Evolutionary conservation across 2,113 vertebrate genomes (phyloP), one percentile per base, ranked within the genome.

Genomic region (Gymnorhina tibicen): DNA sequence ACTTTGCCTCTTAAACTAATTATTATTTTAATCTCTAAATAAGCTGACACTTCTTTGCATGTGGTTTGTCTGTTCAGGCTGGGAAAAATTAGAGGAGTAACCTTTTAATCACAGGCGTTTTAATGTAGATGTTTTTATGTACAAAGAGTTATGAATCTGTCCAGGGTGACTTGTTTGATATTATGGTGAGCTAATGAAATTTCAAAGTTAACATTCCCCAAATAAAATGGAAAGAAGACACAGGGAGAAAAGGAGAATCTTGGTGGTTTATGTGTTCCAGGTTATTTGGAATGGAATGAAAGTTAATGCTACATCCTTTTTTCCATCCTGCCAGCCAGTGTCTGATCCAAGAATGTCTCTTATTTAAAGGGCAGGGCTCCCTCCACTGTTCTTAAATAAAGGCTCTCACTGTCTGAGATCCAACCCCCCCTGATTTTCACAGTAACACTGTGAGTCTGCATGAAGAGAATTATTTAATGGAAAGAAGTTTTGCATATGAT

Each of bases 311-410:
- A 67, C 92, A 90, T 97, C 85, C 83, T 92, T 93, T 94, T 96
- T 97, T 97, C 91, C 87, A 85, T 95, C 88, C 78, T 98, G 87
- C 87, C 96, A 94, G 93, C 92, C 95, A 98, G 95, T 96, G 89
- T 95, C 93, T 97, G 92, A 96, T 97, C 95, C 97, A 96, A 95
- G 96, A 96, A 97, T 94, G 96, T 97, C 97, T 98, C 90, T 97
- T 97, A 96, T 96, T 98, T 97, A 98, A 96, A 96, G 95, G 94
- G 92, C 95, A 97, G 95, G 91, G 95, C 87, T 97, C 93, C 96
- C 87, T 97, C 92, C 96, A 82, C 96, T 97, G 86, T 96, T 96
- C 91, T 96, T 96, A 97, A 97, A 96, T 96, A 93, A 96, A 96
- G 88, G 33, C 90, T 97, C 89, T 95, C 89, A 67, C 81, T 96